Conservation (phyloP, 2,797 vertebrate species). For the Enteromius thamalakanensis region DNA sequence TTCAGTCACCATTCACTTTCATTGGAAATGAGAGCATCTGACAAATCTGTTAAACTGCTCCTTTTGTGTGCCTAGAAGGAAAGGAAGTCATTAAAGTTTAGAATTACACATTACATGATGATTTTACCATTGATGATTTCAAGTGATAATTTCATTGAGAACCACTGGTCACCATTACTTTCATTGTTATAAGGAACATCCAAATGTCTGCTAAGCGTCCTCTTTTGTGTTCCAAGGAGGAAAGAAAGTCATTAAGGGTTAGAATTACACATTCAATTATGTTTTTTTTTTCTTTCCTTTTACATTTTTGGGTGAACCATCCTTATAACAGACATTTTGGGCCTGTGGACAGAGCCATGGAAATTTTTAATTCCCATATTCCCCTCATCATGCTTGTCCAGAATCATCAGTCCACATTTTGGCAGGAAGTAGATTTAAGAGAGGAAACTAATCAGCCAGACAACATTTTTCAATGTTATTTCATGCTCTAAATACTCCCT, state of each 20-base stretch:
- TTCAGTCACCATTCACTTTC: neutral
- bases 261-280: neutral
- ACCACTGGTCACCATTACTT: neutral
- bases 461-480: slow-evolving; percentile 62
- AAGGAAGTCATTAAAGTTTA: neutral
- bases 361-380: neutral
- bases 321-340: neutral
- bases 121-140: neutral
- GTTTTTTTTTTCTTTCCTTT: neutral
- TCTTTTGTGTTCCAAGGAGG: neutral
- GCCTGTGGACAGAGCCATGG: slow-evolving; percentile 3
- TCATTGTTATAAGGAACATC: neutral
- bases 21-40: neutral
- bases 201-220: neutral
- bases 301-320: neutral
- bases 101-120: neutral
- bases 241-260: neutral
- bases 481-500: slow-evolving; percentile 61
- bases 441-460: slow-evolving; percentile 69
- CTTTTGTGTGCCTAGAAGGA: neutral
- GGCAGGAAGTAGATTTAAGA: slow-evolving; percentile 67
- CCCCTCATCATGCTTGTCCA: neutral
- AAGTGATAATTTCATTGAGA: neutral
- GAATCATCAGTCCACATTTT: slow-evolving; percentile 69
- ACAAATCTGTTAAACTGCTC: neutral